Percentiles rank a stretch among this genome's conserved stretches.
phyloP scores from a whole-genome alignment of 1,140 invertebrate genomes.

The Drosophila parvula region DNA sequence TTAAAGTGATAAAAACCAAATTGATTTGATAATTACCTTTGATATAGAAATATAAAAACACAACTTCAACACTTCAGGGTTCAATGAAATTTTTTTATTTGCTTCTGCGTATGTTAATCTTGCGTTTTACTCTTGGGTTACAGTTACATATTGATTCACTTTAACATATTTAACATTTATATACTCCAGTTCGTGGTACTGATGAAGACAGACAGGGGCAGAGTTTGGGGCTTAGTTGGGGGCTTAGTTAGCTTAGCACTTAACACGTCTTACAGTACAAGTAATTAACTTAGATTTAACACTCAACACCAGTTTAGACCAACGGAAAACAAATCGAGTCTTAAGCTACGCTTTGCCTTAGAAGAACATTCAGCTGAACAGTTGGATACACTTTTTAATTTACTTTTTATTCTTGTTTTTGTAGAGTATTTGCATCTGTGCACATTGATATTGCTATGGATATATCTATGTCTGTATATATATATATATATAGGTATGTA shows the following conservation, averaged over 20 bases:
- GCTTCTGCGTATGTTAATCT: conserved; percentile 51
- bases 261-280: conserved; percentile 45
- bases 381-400: conserved; percentile 46
- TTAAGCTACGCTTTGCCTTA: conserved; percentile 56
- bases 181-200: conserved; percentile 45
- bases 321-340: conserved; percentile 37
- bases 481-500: conserved; percentile 32
- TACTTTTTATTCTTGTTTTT: neutral
- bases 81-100: conserved; percentile 77
- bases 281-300: conserved; percentile 49
- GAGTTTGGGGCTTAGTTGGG: neutral
- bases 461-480: conserved; percentile 29
- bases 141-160: conserved; percentile 56
- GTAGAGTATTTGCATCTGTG: conserved; percentile 46
- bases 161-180: conserved; percentile 72
- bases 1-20: too few species aligned
- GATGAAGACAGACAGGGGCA: conserved; percentile 22
- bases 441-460: conserved; percentile 39
- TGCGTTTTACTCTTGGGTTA: conserved; percentile 53
- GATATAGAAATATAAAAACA: neutral
- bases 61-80: conserved; percentile 42
- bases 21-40: too few species aligned
- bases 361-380: conserved; percentile 66
- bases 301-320: conserved; percentile 33
- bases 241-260: conserved; percentile 43